A percentile compares a stretch with the other conserved stretches of the same genome.
Evolutionary conservation across 2,888 invertebrate genomes (phyloP).

Genomic region (Ceraclea dissimilis): DNA sequence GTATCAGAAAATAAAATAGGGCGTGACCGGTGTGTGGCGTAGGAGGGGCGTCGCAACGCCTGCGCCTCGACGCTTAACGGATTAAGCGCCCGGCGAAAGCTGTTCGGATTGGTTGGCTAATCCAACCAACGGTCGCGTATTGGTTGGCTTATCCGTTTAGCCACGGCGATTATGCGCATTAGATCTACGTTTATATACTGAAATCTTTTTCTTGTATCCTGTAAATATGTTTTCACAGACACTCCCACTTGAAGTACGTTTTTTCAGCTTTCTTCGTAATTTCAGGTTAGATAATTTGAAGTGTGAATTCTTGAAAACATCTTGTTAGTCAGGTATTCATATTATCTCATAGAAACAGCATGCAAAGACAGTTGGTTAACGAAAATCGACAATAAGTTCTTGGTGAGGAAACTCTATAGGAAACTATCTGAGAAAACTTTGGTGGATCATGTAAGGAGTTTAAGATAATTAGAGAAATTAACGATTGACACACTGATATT

Average conservation of each 20-base stretch:
- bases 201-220: background rate
- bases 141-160: conserved; percentile 20
- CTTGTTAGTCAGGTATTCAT: too few species aligned
- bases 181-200: conserved; percentile 15
- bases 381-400: too few species aligned
- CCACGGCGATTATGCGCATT: conserved; percentile 22
- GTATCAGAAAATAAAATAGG: conserved; percentile 1
- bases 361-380: too few species aligned
- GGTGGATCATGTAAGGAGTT: too few species aligned
- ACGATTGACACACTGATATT: too few species aligned
- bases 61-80: conserved; percentile 19
- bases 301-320: too few species aligned
- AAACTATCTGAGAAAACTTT: too few species aligned
- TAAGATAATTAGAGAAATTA: too few species aligned
- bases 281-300: background rate
- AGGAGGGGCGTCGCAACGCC: conserved; percentile 23
- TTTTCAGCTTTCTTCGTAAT: background rate
- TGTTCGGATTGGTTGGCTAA: conserved; percentile 15
- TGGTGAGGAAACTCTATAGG: too few species aligned
- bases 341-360: too few species aligned
- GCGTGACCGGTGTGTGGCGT: conserved; percentile 8
- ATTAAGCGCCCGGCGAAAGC: conserved; percentile 13
- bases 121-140: conserved; percentile 13
- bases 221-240: background rate
- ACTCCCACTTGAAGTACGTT: conserved; percentile 7